These are phyloP conservation scores for Drosophila pseudoobscura DNA, from an alignment of 1,140 invertebrate genomes.

Conservation along the genomic window DNA sequence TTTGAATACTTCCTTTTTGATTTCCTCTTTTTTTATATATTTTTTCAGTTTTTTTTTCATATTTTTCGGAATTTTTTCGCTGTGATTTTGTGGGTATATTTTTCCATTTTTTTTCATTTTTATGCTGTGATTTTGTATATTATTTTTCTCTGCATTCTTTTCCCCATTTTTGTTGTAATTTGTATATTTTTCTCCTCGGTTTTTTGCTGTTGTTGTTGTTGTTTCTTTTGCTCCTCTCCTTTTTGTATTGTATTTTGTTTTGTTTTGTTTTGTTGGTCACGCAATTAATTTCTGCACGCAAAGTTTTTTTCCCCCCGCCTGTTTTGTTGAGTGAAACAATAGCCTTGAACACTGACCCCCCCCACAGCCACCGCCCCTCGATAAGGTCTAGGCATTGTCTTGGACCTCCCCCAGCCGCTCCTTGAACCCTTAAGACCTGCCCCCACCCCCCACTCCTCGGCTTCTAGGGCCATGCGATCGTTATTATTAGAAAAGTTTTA, in stretches of 20 bases:
- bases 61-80: background rate
- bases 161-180: background rate
- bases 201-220: slow-evolving; percentile 14
- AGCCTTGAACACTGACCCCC: slow-evolving; percentile 23
- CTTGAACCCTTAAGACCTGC: too few species aligned
- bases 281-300: slow-evolving; percentile 55
- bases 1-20: background rate
- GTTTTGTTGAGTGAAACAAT: slow-evolving; percentile 42
- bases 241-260: slow-evolving; percentile 27
- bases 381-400: slow-evolving; percentile 37
- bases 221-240: slow-evolving; percentile 6
- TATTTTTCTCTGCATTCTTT: background rate
- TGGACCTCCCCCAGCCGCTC: background rate
- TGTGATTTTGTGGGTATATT: too few species aligned
- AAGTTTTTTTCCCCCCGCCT: slow-evolving; percentile 16
- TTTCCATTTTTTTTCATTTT: too few species aligned
- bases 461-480: slow-evolving; percentile 33
- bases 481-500: slow-evolving; percentile 58
- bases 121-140: too few species aligned
- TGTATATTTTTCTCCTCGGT: too few species aligned
- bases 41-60: too few species aligned
- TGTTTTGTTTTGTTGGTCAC: slow-evolving; percentile 53
- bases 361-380: background rate
- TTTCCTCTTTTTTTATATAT: background rate
- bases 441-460: background rate